Evolutionary conservation across 2,888 invertebrate species (phyloP), one percentile per base, ranked within the genome.

Genomic region (Sminthurinus aureus): DNA sequence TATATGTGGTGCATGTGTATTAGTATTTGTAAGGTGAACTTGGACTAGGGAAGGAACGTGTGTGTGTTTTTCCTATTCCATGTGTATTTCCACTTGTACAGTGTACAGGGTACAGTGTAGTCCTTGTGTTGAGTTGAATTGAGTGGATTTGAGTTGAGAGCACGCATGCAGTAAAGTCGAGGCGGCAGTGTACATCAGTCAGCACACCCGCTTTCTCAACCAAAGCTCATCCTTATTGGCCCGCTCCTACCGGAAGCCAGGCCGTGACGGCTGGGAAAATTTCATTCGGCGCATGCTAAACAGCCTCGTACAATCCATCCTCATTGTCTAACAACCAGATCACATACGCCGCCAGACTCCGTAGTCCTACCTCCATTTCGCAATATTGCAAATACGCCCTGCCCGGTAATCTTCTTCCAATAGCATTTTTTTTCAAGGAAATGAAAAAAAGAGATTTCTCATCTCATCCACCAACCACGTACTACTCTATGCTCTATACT

Each of bases 161-260:
- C 71, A 71, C 71, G 71, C 71, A 71, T 71, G 78, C 51, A 22
- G 77, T 52, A 20, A 74, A 73, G 73, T 0, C 18, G 74, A 22
- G 69, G n/a, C n/a, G 20, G 69, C 69, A 1, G 69, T 69, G 58
- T 6, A 69, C 20, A 20, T 22, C 20, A 69, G n/a, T n/a, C n/a
- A n/a, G 20, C 38, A 66, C 76, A 86, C 88, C 87, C 87, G 88
- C 88, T 87, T 66, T 85, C 84, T 69, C 82, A 79, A 82, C 84
- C 73, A 26, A 71, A 52, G 84, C 76, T 76, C 75, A 73, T 73
- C 67, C 84, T 82, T 67, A 84, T 84, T 84, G 88, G 88, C 86
- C 82, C 84, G 83, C 78, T 81, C 82, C 82, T 75, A 88, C 87
- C 88, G 87, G 88, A 87, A 88, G 87, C 87, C 85, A 86, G 84